Base-by-base conservation (phyloP, 2,888 invertebrate species). In the Dioctria rufipes region DNA sequence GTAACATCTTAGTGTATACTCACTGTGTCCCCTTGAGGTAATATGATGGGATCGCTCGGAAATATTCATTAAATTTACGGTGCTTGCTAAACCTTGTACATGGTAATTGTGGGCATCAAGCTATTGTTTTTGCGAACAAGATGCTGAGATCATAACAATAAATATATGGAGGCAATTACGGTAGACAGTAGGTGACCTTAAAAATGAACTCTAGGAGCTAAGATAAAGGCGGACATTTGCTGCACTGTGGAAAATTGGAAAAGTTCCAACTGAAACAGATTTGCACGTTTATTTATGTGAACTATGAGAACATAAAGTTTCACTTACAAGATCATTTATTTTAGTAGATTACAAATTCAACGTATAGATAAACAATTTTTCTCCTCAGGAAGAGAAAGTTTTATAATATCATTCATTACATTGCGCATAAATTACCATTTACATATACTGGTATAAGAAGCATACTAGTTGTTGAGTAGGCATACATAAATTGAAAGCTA, bases 141-240 rank as follows among this genome's bases (percentile, higher is more conserved):
- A 67, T 67, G 43, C 43, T 43, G 42, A 67, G 67, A 67, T 67
- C 67, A 67, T 67, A 67, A 67, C 67, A 67, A 67, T 67, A 67
- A 67, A 67, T 67, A 67, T 67, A 67, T 67, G 67, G 43, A 49
- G 46, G 49, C 67, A 67, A 67, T 67, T 67, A 67, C 46, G 67
- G 46, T 46, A 25, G 67, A 67, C 67, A 46, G 46, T 67, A 67
- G 43, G 25, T 25, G 49, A 67, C 67, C 67, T 46, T 67, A 5
- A 67, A 67, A 46, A 43, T 67, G 67, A 67, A 43, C 67, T 42
- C 67, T 46, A 13, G 3, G 42, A 46, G 67, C 67, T 43, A 25
- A n/a, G 43, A 3, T 4, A 43, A n/a, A 25, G 42, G 1, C 43
- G 13, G 43, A 25, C 46, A 67, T 49, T 46, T 61, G 25, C 46